Evolutionary conservation across 2,113 vertebrate species (phyloP).

Genomic region (Lethenteron reissneri): DNA sequence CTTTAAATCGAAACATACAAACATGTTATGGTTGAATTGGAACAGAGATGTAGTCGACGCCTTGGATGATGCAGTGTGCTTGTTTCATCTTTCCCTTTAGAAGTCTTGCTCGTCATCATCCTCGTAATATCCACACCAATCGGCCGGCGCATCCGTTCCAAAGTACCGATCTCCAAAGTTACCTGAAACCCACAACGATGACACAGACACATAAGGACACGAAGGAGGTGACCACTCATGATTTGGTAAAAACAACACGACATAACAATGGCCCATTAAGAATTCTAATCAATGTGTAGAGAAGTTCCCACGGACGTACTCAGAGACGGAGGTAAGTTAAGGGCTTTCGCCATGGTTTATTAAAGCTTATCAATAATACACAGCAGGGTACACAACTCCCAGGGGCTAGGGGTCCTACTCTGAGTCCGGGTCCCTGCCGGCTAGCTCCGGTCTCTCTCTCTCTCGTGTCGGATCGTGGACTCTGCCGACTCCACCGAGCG

Average conservation of each 20-base stretch:
- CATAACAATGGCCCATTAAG: not conserved
- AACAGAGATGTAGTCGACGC: not conserved
- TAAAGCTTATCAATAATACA: too few species aligned
- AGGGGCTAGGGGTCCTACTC: too few species aligned
- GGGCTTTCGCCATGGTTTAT: too few species aligned
- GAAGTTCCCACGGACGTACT: not conserved
- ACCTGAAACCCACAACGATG: constrained; percentile 20
- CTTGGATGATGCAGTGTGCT: not conserved
- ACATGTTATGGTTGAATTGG: not conserved
- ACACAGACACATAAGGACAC: not conserved
- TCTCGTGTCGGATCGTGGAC: too few species aligned
- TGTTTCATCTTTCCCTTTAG: not conserved
- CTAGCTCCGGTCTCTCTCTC: too few species aligned
- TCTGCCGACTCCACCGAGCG: too few species aligned
- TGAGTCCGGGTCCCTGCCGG: too few species aligned
- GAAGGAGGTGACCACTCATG: not conserved
- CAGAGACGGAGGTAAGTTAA: too few species aligned
- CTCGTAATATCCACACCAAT: constrained; percentile 39
- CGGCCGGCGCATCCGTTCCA: constrained; percentile 43
- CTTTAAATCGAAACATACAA: constrained; percentile 1
- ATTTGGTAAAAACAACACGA: not conserved
- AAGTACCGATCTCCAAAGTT: constrained; percentile 75
- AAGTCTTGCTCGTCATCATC: constrained; percentile 34
- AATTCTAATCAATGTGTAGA: not conserved
- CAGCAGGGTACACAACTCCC: too few species aligned